Evolutionary conservation across 2,113 vertebrate species (phyloP).

Genomic region (Atlantisia rogersi): DNA sequence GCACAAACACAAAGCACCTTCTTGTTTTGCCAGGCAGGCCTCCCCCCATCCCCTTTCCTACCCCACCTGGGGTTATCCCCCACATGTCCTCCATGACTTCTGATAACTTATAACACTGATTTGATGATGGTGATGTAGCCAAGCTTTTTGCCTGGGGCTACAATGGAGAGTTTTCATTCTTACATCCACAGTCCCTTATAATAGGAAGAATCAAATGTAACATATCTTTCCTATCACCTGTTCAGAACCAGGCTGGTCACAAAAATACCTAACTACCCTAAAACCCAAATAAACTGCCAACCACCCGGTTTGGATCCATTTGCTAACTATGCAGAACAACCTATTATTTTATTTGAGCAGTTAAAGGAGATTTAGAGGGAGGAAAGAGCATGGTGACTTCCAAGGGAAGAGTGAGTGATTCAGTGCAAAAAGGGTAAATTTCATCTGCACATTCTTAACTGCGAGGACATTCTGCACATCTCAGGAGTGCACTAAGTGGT

Average conservation of each 20-base stretch:
- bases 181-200: not conserved
- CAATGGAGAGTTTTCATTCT: not conserved
- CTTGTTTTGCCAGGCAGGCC: not conserved
- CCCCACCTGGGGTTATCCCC: not conserved
- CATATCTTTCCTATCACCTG: not conserved
- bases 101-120: not conserved
- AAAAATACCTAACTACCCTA: not conserved
- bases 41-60: not conserved
- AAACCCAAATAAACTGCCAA: slow-evolving; percentile 7
- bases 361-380: slow-evolving; percentile 62
- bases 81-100: not conserved
- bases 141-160: not conserved
- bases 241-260: not conserved
- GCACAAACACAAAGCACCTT: not conserved
- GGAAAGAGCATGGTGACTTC: slow-evolving; percentile 70
- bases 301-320: not conserved
- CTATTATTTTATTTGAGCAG: slow-evolving; percentile 24
- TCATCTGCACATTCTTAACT: slow-evolving; percentile 79
- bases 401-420: slow-evolving; percentile 74
- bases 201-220: not conserved
- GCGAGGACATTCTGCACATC: slow-evolving; percentile 81
- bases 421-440: slow-evolving; percentile 81
- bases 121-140: not conserved
- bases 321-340: slow-evolving; percentile 30
- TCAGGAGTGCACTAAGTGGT: slow-evolving; percentile 84